phyloP scores from a whole-genome alignment of 2,113 vertebrate species.

The Rhodinocichla rosea region DNA sequence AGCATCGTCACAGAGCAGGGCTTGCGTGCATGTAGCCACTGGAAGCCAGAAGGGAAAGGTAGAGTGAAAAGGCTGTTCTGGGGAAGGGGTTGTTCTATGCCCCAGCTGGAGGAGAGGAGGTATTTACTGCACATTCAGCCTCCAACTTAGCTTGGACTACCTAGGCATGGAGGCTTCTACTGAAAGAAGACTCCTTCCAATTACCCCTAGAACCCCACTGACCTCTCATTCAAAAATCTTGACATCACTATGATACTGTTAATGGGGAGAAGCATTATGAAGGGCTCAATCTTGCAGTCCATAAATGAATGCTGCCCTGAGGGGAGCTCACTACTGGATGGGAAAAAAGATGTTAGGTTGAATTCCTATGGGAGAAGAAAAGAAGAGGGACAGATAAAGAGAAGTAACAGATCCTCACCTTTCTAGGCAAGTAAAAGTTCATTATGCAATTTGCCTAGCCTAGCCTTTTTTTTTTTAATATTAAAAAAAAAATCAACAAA shows the following conservation, averaged over 20 bases:
- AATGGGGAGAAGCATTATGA: accelerated
- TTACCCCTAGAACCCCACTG: not conserved
- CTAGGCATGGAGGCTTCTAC: not conserved
- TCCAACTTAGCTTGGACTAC: accelerated
- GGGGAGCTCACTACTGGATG: not conserved
- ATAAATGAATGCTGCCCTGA: not conserved
- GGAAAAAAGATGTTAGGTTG: not conserved
- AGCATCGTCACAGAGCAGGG: not conserved
- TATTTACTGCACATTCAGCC: accelerated
- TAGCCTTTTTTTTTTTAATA: not conserved
- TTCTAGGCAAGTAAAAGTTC: not conserved
- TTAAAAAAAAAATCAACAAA: not conserved
- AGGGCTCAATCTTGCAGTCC: not conserved
- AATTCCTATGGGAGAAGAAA: not conserved
- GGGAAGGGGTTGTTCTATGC: not conserved
- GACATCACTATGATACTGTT: not conserved
- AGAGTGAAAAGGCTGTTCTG: not conserved
- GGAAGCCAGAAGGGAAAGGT: not conserved
- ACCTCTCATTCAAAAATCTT: not conserved
- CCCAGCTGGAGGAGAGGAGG: not conserved
- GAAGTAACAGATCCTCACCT: not conserved
- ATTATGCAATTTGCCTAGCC: not conserved
- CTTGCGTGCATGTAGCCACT: accelerated
- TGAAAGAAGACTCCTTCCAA: not conserved
- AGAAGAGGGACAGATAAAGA: not conserved